phyloP scores from a whole-genome alignment of 2,113 vertebrate species.

The Numida meleagris region DNA sequence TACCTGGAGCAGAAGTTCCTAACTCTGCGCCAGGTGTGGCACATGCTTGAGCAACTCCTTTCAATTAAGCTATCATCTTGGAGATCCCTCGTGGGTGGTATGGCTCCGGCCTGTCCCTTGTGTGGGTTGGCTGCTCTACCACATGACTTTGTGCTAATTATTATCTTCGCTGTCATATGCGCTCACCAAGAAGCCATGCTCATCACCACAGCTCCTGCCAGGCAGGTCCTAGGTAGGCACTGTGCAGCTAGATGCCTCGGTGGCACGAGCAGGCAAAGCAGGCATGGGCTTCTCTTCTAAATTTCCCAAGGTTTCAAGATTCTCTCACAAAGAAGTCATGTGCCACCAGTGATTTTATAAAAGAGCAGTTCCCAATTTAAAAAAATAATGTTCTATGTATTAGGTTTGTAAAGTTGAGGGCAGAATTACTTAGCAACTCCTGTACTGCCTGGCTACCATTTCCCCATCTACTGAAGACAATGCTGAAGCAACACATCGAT shows the following conservation, averaged over 20 bases:
- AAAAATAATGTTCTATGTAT: background rate
- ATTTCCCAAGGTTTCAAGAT: background rate
- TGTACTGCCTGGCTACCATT: background rate
- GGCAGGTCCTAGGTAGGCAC: background rate
- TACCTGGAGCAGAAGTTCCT: constrained; percentile 55
- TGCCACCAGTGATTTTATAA: background rate
- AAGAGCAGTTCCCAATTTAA: background rate
- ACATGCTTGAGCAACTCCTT: constrained; percentile 47
- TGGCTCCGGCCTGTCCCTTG: background rate
- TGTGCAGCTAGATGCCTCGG: background rate
- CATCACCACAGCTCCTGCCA: background rate
- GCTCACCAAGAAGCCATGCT: background rate
- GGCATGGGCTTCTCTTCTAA: background rate
- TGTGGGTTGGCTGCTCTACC: background rate
- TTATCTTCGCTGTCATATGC: background rate
- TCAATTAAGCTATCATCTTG: constrained; percentile 23
- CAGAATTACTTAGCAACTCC: background rate
- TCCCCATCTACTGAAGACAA: background rate
- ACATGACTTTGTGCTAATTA: background rate
- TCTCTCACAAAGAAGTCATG: background rate
- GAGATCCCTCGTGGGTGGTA: constrained; percentile 37
- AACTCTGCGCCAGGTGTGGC: constrained; percentile 17
- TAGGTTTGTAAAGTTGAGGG: background rate
- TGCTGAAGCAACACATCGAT: background rate
- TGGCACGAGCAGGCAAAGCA: background rate